phyloP scores from a whole-genome alignment of 2,797 vertebrate genomes.

The Pristis pectinata region DNA sequence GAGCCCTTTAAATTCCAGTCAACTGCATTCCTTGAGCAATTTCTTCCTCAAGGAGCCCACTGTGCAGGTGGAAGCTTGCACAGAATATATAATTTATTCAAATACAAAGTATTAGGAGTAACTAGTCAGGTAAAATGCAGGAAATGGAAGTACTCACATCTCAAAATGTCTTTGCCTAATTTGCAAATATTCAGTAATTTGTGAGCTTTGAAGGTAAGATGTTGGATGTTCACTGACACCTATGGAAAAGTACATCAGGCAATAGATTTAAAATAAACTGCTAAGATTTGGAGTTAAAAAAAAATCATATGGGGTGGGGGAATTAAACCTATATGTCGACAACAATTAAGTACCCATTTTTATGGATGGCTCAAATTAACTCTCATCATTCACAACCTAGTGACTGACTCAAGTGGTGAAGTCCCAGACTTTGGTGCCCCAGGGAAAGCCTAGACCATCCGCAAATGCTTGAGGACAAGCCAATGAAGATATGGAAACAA shows the following conservation, averaged over 20 bases:
- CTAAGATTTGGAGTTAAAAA: neutral
- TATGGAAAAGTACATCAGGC: neutral
- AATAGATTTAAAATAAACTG: neutral
- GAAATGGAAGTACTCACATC: neutral
- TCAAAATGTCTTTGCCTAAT: neutral
- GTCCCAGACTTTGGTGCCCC: too few species aligned
- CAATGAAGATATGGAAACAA: too few species aligned
- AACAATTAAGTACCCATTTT: neutral
- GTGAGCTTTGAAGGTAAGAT: neutral
- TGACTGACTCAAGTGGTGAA: too few species aligned
- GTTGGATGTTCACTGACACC: neutral
- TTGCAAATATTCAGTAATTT: neutral
- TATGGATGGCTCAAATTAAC: neutral
- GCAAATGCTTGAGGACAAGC: too few species aligned
- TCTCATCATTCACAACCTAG: neutral
- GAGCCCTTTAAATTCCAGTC: conserved; percentile 2
- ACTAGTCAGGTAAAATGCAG: neutral
- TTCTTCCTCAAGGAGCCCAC: neutral
- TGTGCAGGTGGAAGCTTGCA: neutral
- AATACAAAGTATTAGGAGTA: neutral
- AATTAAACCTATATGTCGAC: neutral
- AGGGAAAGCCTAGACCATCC: too few species aligned
- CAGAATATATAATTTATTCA: neutral
- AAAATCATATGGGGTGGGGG: neutral
- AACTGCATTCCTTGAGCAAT: neutral